Conservation (phyloP, 2,797 vertebrate genomes). For the Ficedula albicollis region DNA sequence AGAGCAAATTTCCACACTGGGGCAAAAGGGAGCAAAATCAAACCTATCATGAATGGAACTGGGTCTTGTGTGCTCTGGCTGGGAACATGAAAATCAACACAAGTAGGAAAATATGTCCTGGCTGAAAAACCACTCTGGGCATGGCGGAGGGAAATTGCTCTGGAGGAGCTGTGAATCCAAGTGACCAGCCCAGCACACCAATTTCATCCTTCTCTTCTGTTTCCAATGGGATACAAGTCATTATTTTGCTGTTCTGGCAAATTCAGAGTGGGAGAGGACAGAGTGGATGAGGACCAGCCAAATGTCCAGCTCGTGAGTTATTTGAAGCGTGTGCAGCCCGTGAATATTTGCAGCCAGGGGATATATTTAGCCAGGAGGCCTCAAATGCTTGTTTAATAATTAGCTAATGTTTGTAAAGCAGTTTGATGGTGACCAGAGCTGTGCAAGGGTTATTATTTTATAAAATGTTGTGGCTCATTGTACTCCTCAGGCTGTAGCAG, state of each 20-base stretch:
- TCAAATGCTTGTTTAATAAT: constrained; percentile 16
- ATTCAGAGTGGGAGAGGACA: neutral
- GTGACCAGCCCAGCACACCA: neutral
- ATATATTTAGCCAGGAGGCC: neutral
- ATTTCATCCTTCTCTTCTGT: neutral
- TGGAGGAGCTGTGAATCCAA: neutral
- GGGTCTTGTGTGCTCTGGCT: neutral
- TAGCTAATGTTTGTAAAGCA: constrained; percentile 36
- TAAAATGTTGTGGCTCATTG: constrained; percentile 12
- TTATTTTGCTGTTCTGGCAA: neutral
- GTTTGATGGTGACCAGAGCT: constrained; percentile 36
- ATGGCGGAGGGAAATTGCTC: neutral
- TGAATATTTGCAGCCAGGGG: neutral
- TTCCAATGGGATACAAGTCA: neutral
- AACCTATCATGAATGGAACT: neutral
- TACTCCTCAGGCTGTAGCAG: constrained; percentile 31
- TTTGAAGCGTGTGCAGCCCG: accelerated
- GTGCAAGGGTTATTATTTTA: neutral
- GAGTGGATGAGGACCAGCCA: neutral
- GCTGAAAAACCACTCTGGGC: neutral
- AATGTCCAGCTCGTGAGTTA: accelerated
- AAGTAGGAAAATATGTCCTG: neutral
- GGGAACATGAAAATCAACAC: neutral
- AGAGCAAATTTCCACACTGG: neutral
- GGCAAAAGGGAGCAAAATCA: neutral